Evolutionary conservation across 2,888 invertebrate species (phyloP), one percentile per base, ranked within the genome.

Genomic region (Diarsia rubi): DNA sequence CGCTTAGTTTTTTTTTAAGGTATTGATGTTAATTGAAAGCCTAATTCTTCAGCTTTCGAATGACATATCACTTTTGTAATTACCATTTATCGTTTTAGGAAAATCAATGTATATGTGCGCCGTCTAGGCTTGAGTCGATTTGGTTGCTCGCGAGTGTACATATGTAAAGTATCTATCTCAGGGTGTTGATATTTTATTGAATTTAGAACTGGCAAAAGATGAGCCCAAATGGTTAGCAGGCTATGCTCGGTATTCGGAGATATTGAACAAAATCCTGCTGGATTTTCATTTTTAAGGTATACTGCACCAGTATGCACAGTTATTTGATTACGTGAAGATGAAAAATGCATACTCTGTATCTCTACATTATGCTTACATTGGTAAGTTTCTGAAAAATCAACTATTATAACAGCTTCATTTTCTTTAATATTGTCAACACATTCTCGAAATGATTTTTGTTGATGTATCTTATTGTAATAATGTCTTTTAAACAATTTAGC

Each of bases 261-360:
- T 63, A 75, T 65, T 59, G 73, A 76, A 69, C 79, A 69, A 65
- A 79, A 78, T 42, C 66, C 57, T 64, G 66, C 65, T 66, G 75
- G 75, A 68, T 68, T 72, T 70, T 71, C 63, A 59, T 78, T 75
- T 78, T 75, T 78, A 60, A 72, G 59, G 59, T 74, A 78, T 69
- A 66, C 74, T 60, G 70, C 69, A 67, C 70, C 74, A 70, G 78
- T 78, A 70, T 79, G 68, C 16, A 75, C 67, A 44, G 71, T 78
- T 57, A 68, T 71, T 71, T 78, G 78, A 62, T 71, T 0, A 45
- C 71, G 69, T 49, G 71, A 78, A 44, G 70, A 65, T 57, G 44
- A 70, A 71, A 75, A 78, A 67, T 78, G 78, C 75, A 75, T 71
- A 62, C 63, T 52, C 57, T 75, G 75, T 63, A 75, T 49, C 66